Conservation (phyloP, 2,888 invertebrate genomes). For the Pristionchus fissidentatus region DNA sequence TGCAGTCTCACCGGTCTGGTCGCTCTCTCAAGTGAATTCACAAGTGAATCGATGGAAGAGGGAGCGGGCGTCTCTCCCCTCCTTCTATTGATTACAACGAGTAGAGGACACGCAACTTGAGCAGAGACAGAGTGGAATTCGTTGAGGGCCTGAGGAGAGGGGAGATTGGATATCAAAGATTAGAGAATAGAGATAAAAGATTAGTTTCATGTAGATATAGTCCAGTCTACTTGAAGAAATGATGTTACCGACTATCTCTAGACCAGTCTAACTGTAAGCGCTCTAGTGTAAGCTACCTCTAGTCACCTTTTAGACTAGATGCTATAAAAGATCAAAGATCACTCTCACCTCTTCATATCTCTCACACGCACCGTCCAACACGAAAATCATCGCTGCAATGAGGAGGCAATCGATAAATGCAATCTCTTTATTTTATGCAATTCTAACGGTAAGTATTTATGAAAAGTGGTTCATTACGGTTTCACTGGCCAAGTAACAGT, state of each 20-base stretch:
- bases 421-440: too few relatives aligned
- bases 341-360: constrained; percentile 79
- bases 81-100: constrained; percentile 55
- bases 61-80: constrained; percentile 46
- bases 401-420: background rate
- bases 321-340: background rate
- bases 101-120: constrained; percentile 49
- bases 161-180: too few relatives aligned
- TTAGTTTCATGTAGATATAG: constrained; percentile 50
- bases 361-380: constrained; percentile 80
- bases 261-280: too few relatives aligned
- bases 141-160: constrained; percentile 32
- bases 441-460: too few relatives aligned
- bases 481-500: too few relatives aligned
- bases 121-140: constrained; percentile 41
- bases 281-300: too few relatives aligned
- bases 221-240: constrained; percentile 27
- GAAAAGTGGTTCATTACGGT: too few relatives aligned
- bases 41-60: constrained; percentile 33
- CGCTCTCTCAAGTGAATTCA: constrained; percentile 40
- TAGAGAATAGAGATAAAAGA: constrained; percentile 51
- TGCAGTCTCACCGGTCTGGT: constrained; percentile 31
- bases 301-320: too few relatives aligned
- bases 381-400: constrained; percentile 80
- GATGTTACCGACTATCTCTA: too few relatives aligned